A percentile compares a stretch with the other conserved stretches of the same genome.
These are phyloP conservation scores for Pithys albifrons DNA, from an alignment of 2,113 vertebrate genomes.

Conservation along the genomic window DNA sequence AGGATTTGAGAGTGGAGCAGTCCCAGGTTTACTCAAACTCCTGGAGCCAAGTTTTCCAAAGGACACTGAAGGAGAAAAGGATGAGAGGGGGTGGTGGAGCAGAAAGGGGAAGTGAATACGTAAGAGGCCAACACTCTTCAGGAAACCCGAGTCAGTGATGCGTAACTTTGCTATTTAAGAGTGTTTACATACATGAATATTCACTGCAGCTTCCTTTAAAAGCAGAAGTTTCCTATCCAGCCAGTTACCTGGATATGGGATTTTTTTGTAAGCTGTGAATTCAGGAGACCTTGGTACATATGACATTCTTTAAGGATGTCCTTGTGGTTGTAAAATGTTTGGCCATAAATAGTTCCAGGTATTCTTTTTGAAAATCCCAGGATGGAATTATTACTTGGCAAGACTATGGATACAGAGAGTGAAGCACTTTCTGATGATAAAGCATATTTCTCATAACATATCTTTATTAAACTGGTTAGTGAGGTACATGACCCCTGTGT, in stretches of 20 bases:
- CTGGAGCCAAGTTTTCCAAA: background rate
- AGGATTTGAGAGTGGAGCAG: background rate
- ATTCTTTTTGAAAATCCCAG: background rate
- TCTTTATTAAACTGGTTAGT: background rate
- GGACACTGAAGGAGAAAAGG: background rate
- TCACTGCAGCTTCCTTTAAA: background rate
- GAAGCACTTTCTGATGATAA: background rate
- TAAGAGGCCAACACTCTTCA: background rate
- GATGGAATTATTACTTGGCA: background rate
- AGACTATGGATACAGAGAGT: background rate
- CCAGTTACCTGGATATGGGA: background rate
- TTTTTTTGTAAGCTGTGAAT: background rate
- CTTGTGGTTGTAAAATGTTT: background rate
- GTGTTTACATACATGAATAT: background rate
- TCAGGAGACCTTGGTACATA: background rate
- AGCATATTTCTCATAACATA: background rate
- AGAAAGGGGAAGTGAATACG: background rate
- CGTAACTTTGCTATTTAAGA: background rate
- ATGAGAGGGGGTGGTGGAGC: background rate
- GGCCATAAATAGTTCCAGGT: background rate
- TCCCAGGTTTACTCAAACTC: background rate
- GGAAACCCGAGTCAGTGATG: background rate
- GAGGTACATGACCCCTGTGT: background rate
- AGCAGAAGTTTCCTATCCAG: background rate
- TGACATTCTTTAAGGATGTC: background rate